phyloP scores from a whole-genome alignment of 2,888 invertebrate species.

The Ichneumon xanthorius region DNA sequence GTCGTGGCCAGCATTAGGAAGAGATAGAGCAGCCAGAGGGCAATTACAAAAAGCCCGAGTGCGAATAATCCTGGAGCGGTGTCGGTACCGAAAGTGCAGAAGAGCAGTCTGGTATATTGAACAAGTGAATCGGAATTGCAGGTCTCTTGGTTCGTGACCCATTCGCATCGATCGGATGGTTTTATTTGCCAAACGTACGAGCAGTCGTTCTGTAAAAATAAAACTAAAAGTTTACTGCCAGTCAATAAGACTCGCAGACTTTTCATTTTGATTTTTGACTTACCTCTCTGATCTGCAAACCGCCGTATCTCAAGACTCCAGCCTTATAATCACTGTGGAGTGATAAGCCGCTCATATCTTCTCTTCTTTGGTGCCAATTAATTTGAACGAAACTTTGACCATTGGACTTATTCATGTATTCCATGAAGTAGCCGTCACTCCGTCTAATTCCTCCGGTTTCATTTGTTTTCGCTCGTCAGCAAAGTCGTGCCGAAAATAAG shows the following conservation, averaged over 20 bases:
- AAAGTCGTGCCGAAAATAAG: background rate
- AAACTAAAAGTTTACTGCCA: background rate
- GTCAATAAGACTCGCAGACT: constrained; percentile 2
- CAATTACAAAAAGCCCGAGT: constrained; percentile 78
- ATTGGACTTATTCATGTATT: too few species aligned
- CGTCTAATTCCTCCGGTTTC: background rate
- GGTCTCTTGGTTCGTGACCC: constrained; percentile 79
- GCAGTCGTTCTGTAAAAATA: constrained; percentile 80
- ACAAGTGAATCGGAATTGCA: constrained; percentile 79
- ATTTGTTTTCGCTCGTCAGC: background rate
- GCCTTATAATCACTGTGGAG: background rate
- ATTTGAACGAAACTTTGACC: too few species aligned
- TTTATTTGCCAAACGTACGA: constrained; percentile 81
- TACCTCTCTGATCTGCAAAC: constrained; percentile 63
- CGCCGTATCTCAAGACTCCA: constrained; percentile 50
- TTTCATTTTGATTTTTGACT: constrained; percentile 18
- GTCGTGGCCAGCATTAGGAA: constrained; percentile 86
- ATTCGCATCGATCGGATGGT: constrained; percentile 80
- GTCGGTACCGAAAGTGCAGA: constrained; percentile 80
- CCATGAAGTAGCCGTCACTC: too few species aligned
- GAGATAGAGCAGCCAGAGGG: constrained; percentile 85
- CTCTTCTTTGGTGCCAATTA: background rate
- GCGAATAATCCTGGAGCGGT: constrained; percentile 69
- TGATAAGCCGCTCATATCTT: background rate
- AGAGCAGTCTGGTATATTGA: constrained; percentile 83